phyloP scores from a whole-genome alignment of 2,888 invertebrate species.

The Agrotis ipsilon region DNA sequence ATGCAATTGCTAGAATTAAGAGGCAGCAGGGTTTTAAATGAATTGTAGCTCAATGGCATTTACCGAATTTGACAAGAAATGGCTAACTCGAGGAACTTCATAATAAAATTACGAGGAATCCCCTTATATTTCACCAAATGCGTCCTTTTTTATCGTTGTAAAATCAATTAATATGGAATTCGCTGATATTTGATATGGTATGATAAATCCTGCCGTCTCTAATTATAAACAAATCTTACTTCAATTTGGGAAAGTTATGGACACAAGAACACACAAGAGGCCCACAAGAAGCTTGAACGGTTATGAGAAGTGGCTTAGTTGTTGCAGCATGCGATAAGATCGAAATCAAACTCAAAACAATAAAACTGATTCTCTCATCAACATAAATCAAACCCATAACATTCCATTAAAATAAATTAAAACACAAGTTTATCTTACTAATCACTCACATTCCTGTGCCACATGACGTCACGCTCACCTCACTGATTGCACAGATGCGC shows the following conservation, averaged over 20 bases:
- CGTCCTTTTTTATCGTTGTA: no score
- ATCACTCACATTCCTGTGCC: slow-evolving; percentile 40
- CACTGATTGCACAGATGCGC: slow-evolving; percentile 68
- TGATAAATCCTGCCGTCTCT: no score
- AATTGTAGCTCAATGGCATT: no score
- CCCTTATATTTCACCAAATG: no score
- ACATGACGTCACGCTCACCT: slow-evolving; percentile 61
- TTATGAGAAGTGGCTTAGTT: background rate
- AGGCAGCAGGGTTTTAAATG: no score
- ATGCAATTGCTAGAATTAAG: background rate
- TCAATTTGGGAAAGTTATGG: background rate
- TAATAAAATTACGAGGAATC: no score
- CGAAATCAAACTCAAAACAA: background rate
- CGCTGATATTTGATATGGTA: no score
- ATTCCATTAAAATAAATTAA: slow-evolving; percentile 9
- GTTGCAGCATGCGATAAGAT: background rate
- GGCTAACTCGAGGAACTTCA: no score
- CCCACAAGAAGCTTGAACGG: background rate
- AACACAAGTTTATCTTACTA: slow-evolving; percentile 24
- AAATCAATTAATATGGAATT: no score
- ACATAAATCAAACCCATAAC: background rate
- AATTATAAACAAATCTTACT: no score
- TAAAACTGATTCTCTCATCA: no score
- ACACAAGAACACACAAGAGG: background rate
- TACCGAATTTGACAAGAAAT: no score